Evolutionary conservation across 2,797 vertebrate genomes (phyloP), one percentile per base, ranked within the genome.

Genomic region (Lophotriccus pileatus): DNA sequence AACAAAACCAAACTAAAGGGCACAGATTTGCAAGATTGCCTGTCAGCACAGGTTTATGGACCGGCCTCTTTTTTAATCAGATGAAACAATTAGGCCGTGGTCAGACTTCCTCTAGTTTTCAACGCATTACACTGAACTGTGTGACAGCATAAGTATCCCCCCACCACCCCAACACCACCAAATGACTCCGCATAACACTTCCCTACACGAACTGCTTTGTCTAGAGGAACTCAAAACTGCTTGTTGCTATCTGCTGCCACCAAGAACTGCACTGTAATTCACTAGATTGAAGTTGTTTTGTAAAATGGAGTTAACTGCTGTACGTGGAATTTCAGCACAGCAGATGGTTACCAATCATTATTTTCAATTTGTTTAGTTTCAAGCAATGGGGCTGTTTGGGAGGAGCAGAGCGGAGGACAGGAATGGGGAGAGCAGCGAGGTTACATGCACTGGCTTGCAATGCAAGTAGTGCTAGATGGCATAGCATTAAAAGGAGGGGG

Each of bases 281-380:
- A 96, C 97, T 97, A 97, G 96, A 98, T 97, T 97, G 96, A 96
- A 97, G 96, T 97, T 97, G 97, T 97, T 98, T 97, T 95, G 94
- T 96, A 98, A 98, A 98, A 98, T 97, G 97, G 95, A 98, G 96
- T 97, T 98, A 98, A 98, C 96, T 96, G 97, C 95, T 95, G 93
- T 97, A 96, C 97, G 96, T 98, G 97, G 97, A 97, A 97, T 98
- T 98, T 98, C 97, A 97, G 96, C 97, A 97, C 96, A 97, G 97
- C 97, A 97, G 96, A 98, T 97, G 97, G 97, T 97, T 98, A 98
- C 97, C 96, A 96, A 96, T 97, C 97, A 96, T 98, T 97, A 98
- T 98, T 98, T 97, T 97, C 95, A 97, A 98, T 98, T 98, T 98
- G 97, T 97, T 98, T 97, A 92, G 97, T 96, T 98, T 97, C 95